Percentiles rank a stretch among this genome's conserved stretches.
phyloP scores from a whole-genome alignment of 2,797 vertebrate species.

The Sebastes flavidus region DNA sequence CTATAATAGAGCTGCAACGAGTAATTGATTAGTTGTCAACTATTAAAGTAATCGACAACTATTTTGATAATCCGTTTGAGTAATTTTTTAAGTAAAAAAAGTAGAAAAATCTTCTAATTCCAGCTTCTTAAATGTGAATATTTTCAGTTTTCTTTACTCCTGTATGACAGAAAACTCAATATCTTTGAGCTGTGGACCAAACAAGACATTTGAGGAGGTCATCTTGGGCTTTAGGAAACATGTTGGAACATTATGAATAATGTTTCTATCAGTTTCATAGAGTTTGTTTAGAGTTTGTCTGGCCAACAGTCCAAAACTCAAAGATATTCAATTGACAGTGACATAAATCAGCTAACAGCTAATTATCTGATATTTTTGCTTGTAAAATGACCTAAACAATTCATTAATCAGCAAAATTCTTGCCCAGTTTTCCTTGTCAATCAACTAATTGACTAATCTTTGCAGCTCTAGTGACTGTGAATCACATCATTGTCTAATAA shows the following conservation, averaged over 20 bases:
- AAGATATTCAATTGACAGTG: neutral
- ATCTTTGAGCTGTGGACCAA: too few species aligned
- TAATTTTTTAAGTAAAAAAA: too few species aligned
- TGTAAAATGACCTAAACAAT: neutral
- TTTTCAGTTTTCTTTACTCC: too few species aligned
- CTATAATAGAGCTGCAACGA: too few species aligned
- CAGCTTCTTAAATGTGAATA: too few species aligned
- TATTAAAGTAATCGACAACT: too few species aligned
- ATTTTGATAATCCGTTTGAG: too few species aligned
- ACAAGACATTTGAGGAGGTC: too few species aligned
- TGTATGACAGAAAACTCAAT: too few species aligned
- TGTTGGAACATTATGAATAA: neutral
- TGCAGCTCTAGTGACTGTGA: neutral
- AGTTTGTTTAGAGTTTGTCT: neutral
- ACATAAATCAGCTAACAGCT: neutral
- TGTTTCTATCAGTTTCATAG: neutral
- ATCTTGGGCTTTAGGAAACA: too few species aligned
- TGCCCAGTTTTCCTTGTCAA: accelerated
- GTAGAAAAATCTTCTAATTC: accelerated
- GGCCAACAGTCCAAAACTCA: neutral
- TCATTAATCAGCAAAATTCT: neutral
- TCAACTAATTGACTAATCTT: neutral
- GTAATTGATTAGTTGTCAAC: too few species aligned
- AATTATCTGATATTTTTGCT: neutral
- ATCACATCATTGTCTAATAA: neutral